These are phyloP conservation scores for Tetanocera ferruginea DNA, from an alignment of 2,888 invertebrate genomes.

Conservation along the genomic window DNA sequence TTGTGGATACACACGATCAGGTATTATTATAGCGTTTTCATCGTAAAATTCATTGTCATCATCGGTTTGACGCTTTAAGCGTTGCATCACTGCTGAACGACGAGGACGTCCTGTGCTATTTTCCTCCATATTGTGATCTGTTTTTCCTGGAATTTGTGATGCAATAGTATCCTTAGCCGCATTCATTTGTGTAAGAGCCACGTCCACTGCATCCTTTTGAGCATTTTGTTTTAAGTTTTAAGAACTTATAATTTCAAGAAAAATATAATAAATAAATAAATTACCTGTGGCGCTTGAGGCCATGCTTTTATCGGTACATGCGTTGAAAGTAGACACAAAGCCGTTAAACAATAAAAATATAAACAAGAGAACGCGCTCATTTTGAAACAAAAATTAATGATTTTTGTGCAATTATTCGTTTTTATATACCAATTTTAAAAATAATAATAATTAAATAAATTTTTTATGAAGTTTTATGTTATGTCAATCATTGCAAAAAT, in stretches of 20 bases:
- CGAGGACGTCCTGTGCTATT: not conserved
- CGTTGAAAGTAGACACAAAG: not conserved
- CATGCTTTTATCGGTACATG: not conserved
- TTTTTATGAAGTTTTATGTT: not conserved
- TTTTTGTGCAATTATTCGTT: not conserved
- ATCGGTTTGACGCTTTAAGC: conserved; percentile 6
- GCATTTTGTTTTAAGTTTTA: not conserved
- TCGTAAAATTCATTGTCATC: conserved; percentile 54
- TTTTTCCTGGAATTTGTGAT: not conserved
- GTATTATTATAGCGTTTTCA: conserved; percentile 57
- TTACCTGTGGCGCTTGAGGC: conserved; percentile 14
- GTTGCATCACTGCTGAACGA: not conserved
- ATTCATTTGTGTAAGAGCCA: not conserved
- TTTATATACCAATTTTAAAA: not conserved
- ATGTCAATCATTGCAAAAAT: too few relatives aligned
- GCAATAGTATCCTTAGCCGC: not conserved
- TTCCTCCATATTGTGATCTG: not conserved
- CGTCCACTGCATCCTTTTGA: conserved; percentile 1
- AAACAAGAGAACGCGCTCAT: not conserved
- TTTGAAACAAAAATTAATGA: not conserved
- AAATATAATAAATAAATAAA: not conserved
- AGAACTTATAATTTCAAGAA: not conserved
- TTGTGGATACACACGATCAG: conserved; percentile 46
- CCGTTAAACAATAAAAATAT: not conserved
- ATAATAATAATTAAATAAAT: not conserved